Evolutionary conservation across 2,113 vertebrate species (phyloP).

Genomic region (Eudyptes chrysolophus): DNA sequence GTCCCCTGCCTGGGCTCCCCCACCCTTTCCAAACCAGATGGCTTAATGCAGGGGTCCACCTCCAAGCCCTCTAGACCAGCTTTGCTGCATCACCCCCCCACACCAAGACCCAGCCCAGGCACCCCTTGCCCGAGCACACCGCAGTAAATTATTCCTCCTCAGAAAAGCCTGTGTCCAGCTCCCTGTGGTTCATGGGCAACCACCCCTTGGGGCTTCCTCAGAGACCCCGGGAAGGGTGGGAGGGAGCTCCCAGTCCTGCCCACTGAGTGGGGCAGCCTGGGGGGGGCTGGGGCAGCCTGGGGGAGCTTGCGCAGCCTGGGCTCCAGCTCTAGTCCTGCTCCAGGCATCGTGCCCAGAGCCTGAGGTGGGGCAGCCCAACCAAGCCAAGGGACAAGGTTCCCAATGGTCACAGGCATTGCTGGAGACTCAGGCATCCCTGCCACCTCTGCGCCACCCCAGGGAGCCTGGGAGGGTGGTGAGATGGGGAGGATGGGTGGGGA

Average conservation of each 20-base stretch:
- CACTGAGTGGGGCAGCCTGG: not conserved
- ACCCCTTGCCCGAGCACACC: not conserved
- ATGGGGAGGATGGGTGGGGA: no score
- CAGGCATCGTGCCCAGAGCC: not conserved
- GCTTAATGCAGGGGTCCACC: not conserved
- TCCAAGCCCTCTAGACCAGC: not conserved
- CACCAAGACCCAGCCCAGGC: not conserved
- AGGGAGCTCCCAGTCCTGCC: not conserved
- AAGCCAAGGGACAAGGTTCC: not conserved
- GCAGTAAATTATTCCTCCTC: slow-evolving; percentile 23
- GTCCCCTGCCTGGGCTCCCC: not conserved
- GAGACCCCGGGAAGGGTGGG: not conserved
- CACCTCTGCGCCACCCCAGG: not conserved
- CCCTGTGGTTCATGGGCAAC: not conserved
- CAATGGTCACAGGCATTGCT: not conserved
- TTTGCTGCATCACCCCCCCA: not conserved
- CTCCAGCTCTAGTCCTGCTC: not conserved
- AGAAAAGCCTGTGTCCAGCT: not conserved
- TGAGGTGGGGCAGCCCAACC: not conserved
- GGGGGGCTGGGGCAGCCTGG: fast-evolving
- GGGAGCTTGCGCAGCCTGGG: fast-evolving
- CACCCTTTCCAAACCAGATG: no score
- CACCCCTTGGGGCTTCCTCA: not conserved
- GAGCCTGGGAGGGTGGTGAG: not conserved
- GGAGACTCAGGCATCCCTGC: not conserved